These are phyloP conservation scores for Epinephelus awoara DNA, from an alignment of 2,797 vertebrate genomes.

Conservation along the genomic window DNA sequence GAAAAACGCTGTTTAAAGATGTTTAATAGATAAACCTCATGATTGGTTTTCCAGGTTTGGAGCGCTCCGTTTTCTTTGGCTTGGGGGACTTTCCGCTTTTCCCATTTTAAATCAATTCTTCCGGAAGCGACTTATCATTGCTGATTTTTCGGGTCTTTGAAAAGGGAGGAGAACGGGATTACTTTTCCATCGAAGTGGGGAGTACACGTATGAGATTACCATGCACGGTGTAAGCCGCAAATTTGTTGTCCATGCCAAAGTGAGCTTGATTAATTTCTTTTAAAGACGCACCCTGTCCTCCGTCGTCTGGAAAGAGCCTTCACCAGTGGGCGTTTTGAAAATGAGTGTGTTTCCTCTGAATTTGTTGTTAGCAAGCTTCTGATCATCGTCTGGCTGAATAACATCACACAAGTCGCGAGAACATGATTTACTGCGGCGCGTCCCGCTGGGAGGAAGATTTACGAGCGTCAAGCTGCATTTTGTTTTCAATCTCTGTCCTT, in stretches of 20 bases:
- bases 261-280: conserved; percentile 69
- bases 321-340: conserved; percentile 33
- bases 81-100: conserved; percentile 67
- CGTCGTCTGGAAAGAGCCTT: conserved; percentile 6
- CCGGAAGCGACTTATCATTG: conserved; percentile 80
- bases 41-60: conserved; percentile 75
- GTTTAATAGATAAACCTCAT: conserved; percentile 74
- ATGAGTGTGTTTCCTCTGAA: conserved; percentile 25
- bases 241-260: conserved; percentile 60
- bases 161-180: conserved; percentile 65
- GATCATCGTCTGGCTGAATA: conserved; percentile 49
- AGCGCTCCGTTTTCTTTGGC: conserved; percentile 66
- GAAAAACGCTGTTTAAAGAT: conserved; percentile 55
- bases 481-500: conserved; percentile 59
- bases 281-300: conserved; percentile 36
- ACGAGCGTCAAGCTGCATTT: conserved; percentile 55
- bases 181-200: conserved; percentile 74
- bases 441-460: conserved; percentile 63
- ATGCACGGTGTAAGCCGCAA: conserved; percentile 53
- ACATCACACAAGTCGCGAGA: conserved; percentile 54
- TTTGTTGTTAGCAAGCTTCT: conserved; percentile 37
- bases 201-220: conserved; percentile 73
- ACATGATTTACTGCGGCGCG: conserved; percentile 60
- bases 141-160: conserved; percentile 70
- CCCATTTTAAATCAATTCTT: conserved; percentile 78